Evolutionary conservation across 2,113 vertebrate genomes (phyloP), one percentile per base, ranked within the genome.

Genomic region (Cnemophilus loriae): DNA sequence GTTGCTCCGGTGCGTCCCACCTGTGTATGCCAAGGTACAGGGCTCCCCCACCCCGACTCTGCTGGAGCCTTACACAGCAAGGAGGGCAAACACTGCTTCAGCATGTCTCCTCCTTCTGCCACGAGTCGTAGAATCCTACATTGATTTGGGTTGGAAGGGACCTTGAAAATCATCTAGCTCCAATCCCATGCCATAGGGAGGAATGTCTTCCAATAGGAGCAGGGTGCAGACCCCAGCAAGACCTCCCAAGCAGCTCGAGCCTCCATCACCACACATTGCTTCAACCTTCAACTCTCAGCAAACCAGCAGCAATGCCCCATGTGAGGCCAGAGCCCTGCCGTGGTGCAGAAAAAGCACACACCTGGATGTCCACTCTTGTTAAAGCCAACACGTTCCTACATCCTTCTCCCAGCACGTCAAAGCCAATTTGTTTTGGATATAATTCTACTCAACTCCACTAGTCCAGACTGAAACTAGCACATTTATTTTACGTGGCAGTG

Each of bases 301-400:
- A 77, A 60, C 7, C 2, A 1, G 28, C 16, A 19, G 42, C 39
- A 83, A 32, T 2, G 10, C 3, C 33, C 16, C 3, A 0, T 0
- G 11, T 12, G 41, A 78, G 69, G 60, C 13, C 60, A 81, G 33
- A 53, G 50, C 52, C 53, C 76, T 56, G 55, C 30, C 15, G 4
- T 1, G 1, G 44, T 8, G 4, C 65, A 87, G 33, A 30, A 56
- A 67, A 56, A 59, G 19, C 41, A 35, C 33, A 56, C 24, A 79
- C 3, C 60, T 53, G 22, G 30, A n/a, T n/a, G 50, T 16, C 37
- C 11, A 0, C 18, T 56, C 32, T 3, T 49, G n/a, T n/a, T 74
- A n/a, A 91, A 75, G 28, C 20, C 37, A 47, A 27, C 1, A 0
- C 13, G 16, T 56, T 90, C 39, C 64, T 56, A 35, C 8, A 10